Base-by-base conservation (phyloP, 2,113 vertebrate species). In the Carassius auratus region DNA sequence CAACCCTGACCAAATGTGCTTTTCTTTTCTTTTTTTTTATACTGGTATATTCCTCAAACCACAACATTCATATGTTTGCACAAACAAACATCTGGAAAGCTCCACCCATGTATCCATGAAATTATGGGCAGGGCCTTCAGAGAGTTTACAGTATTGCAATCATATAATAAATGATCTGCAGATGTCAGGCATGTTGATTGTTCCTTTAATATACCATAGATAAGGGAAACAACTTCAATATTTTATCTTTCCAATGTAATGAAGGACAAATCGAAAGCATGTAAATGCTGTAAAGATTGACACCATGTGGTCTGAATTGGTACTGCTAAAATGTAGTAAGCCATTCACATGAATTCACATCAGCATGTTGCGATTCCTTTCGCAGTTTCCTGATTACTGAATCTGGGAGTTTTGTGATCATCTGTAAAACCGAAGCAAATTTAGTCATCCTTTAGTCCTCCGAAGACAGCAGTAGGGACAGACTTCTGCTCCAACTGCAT, bases 401-500 rank as follows among this genome's bases (percentile, higher is more conserved):
- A 48, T 48, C 45, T 3, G 3, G 2, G 9, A 12, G 45, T 48
- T 48, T 48, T 48, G 45, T 48, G 10, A 48, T 42, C 80, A 26
- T 69, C 82, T 8, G 26, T 19, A 55, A 55, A 55, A 15, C 52
- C 8, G 30, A 14, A 68, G 3, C 30, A 15, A 8, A 59, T 59
- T 96, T 90, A 97, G 83, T 97, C 96, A 1, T 97, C 96, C 86
- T 96, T 97, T 45, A 98, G 96, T 5, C 97, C 96, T 74, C 97
- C 96, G 0, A 98, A 98, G 69, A 98, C 97, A 0, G 96, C 96
- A 0, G 96, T 93, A 0, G 97, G 97, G 62, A 98, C 93, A 0
- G 92, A 95, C 90, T 97, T 96, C 93, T 98, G 97, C 89, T 98
- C 97, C 81, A 98, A 92, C 26, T 94, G 96, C 52, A 98, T 96